A percentile compares a stretch with the other conserved stretches of the same genome.
These are phyloP conservation scores for Drosophila baimaii DNA, from an alignment of 1,140 invertebrate genomes.

Conservation along the genomic window DNA sequence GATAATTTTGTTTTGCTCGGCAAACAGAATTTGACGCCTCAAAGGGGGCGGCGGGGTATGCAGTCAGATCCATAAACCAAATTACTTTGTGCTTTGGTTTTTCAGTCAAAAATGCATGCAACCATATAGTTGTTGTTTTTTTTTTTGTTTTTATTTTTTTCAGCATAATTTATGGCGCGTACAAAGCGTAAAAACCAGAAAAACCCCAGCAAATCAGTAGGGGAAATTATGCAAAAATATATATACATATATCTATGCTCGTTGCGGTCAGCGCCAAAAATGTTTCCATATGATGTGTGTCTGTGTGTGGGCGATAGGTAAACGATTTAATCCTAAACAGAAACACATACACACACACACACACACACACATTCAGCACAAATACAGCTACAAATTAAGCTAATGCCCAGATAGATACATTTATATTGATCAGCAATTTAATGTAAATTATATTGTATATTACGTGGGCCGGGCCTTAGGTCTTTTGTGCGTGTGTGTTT, in stretches of 20 bases:
- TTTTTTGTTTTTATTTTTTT: constrained; percentile 59
- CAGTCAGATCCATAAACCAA: constrained; percentile 61
- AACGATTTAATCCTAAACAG: constrained; percentile 63
- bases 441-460: constrained; percentile 82
- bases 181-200: constrained; percentile 74
- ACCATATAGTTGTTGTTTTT: constrained; percentile 8
- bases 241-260: constrained; percentile 34
- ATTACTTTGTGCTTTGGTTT: constrained; percentile 64
- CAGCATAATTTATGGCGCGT: constrained; percentile 75
- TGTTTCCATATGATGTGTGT: constrained; percentile 14
- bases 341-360: constrained; percentile 4
- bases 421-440: constrained; percentile 82
- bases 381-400: constrained; percentile 74
- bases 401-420: constrained; percentile 78
- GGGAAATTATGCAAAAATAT: constrained; percentile 78
- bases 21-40: constrained; percentile 64
- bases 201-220: constrained; percentile 70
- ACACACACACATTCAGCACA: constrained; percentile 1
- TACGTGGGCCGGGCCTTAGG: constrained; percentile 27
- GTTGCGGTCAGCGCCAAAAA: constrained; percentile 49
- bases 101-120: constrained; percentile 3
- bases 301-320: constrained; percentile 28
- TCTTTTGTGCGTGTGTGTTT: constrained; percentile 34
- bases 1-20: constrained; percentile 66
- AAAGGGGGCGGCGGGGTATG: not conserved